Evolutionary conservation across 2,888 invertebrate species (phyloP), one percentile per base, ranked within the genome.

Genomic region (Ceratothoa steindachneri): DNA sequence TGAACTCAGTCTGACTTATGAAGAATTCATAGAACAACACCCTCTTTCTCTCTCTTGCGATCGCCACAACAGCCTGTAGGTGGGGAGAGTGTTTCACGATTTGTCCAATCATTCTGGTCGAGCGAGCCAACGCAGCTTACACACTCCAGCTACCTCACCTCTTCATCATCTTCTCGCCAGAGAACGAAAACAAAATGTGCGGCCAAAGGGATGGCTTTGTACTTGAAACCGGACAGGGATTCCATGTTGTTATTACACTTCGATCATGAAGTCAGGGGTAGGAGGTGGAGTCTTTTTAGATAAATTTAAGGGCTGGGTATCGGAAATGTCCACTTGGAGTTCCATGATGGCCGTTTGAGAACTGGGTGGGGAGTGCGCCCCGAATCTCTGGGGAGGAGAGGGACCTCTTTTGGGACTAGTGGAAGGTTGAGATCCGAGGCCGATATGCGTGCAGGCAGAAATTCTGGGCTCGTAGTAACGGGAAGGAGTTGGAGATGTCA

Each of bases 281-380:
- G 91, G 90, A 81, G 90, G 89, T 81, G 90, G 90, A 80, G 91
- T 90, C 84, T 91, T 91, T 85, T 93, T 94, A 85, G 93, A 94
- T 82, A 95, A 88, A 87, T 95, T 95, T 81, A 95, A 87, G 72
- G 95, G 95, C 84, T 92, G 91, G 81, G 81, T 77, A 51, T 82
- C 81, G 19, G 69, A 90, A 69, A 90, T 89, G 83, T 91, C 91
- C 82, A 91, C 91, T 81, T 92, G 91, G 83, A 92, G 91, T 82
- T 93, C 92, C 29, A 75, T 73, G 83, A 82, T 71, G 71, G 72
- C 69, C 31, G 75, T 69, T 30, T 72, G 78, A 67, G 74, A 72
- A 30, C 74, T 73, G 67, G 67, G 75, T 51, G 83, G 82, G 30
- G 80, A 75, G 52, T 71, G 77, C 55, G 69, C 72, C 27, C 83